These are phyloP conservation scores for Aplochiton taeniatus DNA, from an alignment of 2,797 vertebrate genomes.

Conservation along the genomic window DNA sequence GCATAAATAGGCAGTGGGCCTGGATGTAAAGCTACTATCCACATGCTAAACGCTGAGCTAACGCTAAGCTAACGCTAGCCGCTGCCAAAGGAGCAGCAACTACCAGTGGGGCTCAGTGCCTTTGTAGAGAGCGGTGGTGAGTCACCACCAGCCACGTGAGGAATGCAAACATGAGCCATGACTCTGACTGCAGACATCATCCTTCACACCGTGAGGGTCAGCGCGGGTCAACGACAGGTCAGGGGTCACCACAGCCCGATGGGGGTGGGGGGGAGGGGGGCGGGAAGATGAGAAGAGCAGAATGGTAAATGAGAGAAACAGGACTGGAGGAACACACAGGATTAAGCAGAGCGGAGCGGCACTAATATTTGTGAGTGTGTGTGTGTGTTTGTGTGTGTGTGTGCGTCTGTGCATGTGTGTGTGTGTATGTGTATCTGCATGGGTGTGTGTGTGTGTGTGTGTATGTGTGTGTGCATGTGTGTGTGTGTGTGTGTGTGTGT, in stretches of 20 bases:
- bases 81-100: too few relatives aligned
- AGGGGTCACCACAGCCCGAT: conserved; percentile 32
- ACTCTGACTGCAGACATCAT: conserved; percentile 4
- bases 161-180: conserved; percentile 46
- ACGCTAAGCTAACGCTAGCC: too few relatives aligned
- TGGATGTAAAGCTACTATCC: too few relatives aligned
- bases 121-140: background rate
- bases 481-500: background rate
- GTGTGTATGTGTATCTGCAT: background rate
- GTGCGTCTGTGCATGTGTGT: background rate
- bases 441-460: background rate
- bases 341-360: conserved; percentile 9
- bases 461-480: background rate
- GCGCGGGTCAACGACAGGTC: conserved; percentile 38
- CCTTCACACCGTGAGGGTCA: conserved; percentile 20
- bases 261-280: conserved; percentile 6
- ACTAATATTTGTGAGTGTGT: background rate
- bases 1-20: too few relatives aligned
- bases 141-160: conserved; percentile 25
- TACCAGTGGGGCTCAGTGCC: background rate
- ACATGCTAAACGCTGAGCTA: too few relatives aligned
- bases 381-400: background rate
- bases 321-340: conserved; percentile 26
- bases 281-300: conserved; percentile 46
- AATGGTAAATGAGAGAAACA: conserved; percentile 14